Percentiles rank a stretch among this genome's conserved stretches.
Evolutionary conservation across 1,140 invertebrate species (phyloP).

Genomic region (Glossosoma conforme): DNA sequence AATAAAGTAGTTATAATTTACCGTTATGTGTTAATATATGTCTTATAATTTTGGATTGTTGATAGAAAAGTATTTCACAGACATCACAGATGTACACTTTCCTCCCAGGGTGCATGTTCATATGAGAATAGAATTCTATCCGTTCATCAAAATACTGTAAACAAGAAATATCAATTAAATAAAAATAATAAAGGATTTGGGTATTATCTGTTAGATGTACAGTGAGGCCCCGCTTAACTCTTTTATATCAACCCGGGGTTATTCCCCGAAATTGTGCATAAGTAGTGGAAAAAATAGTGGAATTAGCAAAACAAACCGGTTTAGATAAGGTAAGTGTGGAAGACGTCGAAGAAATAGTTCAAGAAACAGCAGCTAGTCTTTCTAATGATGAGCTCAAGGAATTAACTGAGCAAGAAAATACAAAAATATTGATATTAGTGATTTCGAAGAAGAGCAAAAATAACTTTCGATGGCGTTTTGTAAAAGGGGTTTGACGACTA

Average conservation of each 20-base stretch:
- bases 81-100: constrained; percentile 36
- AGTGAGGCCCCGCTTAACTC: no score
- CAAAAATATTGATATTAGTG: no score
- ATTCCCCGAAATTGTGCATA: background rate
- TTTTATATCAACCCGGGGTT: no score
- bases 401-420: no score
- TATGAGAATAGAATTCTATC: constrained; percentile 36
- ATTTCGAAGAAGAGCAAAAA: no score
- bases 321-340: no score
- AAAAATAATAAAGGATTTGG: constrained; percentile 14
- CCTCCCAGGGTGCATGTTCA: constrained; percentile 34
- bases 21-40: constrained; percentile 33
- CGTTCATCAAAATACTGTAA: constrained; percentile 38
- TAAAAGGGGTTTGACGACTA: no score
- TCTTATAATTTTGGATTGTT: constrained; percentile 35
- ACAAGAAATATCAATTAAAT: constrained; percentile 25
- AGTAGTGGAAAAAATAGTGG: background rate
- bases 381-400: no score
- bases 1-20: constrained; percentile 7
- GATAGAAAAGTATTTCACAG: constrained; percentile 36
- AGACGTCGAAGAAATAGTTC: no score
- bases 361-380: no score
- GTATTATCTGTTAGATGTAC: no score
- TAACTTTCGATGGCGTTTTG: no score
- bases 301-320: background rate